These are phyloP conservation scores for Antheraea yamamai DNA, from an alignment of 2,888 invertebrate species.

Conservation along the genomic window DNA sequence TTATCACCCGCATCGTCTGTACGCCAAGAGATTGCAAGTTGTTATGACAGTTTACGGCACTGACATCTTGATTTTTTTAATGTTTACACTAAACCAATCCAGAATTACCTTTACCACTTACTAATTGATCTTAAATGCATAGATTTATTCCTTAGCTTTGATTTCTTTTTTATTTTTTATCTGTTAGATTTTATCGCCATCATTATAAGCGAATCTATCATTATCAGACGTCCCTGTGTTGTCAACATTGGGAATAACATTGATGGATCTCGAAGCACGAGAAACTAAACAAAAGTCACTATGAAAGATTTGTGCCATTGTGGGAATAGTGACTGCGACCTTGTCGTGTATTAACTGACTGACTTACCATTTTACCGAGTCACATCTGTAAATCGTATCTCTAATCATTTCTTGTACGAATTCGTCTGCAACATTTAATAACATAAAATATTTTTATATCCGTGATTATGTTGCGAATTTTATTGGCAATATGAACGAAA, in stretches of 20 bases:
- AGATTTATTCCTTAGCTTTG: neutral
- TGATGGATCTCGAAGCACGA: no score
- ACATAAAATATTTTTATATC: conserved; percentile 13
- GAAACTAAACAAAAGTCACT: no score
- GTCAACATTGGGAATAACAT: no score
- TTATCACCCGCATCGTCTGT: neutral
- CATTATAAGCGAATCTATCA: no score
- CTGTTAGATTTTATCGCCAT: neutral
- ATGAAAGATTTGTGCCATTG: no score
- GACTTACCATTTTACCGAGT: neutral
- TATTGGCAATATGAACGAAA: conserved; percentile 42
- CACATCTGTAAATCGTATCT: neutral
- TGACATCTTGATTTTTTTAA: neutral
- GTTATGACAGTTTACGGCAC: neutral
- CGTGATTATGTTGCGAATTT: conserved; percentile 24
- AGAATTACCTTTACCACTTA: neutral
- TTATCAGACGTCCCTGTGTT: no score
- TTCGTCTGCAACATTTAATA: conserved; percentile 10
- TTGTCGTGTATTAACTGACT: no score
- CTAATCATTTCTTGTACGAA: conserved; percentile 5
- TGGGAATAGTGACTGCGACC: no score
- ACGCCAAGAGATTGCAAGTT: neutral
- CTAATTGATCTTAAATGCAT: neutral
- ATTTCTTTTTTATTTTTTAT: neutral
- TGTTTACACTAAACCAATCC: neutral